phyloP scores from a whole-genome alignment of 2,113 vertebrate genomes.

The Gymnorhina tibicen region DNA sequence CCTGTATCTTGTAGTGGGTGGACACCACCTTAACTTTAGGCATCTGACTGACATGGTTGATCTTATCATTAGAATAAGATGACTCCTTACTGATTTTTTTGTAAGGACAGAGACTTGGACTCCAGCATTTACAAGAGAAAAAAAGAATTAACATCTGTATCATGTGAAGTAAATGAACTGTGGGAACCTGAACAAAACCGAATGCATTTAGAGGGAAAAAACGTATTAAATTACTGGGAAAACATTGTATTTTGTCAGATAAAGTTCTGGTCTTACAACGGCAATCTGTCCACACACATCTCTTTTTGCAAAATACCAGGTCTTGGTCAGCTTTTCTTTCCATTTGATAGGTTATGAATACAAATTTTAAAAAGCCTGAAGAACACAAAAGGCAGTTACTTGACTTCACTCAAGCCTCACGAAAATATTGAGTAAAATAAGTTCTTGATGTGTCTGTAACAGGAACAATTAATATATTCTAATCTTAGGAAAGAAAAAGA shows the following conservation, averaged over 20 bases:
- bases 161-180: background rate
- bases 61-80: background rate
- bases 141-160: background rate
- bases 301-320: background rate
- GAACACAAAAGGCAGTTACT: background rate
- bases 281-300: background rate
- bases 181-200: background rate
- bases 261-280: background rate
- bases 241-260: background rate
- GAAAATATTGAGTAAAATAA: background rate
- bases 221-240: background rate
- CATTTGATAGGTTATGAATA: background rate
- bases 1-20: background rate
- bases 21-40: background rate
- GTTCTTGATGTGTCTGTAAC: background rate
- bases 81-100: background rate
- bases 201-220: background rate
- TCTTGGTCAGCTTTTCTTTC: background rate
- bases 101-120: background rate
- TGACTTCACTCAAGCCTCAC: background rate
- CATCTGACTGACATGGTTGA: background rate
- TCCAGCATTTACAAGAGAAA: background rate
- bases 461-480: background rate
- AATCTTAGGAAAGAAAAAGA: background rate
- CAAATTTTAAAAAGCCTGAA: background rate